Conservation (phyloP, 2,888 invertebrate species). For the Sinelater perroti region DNA sequence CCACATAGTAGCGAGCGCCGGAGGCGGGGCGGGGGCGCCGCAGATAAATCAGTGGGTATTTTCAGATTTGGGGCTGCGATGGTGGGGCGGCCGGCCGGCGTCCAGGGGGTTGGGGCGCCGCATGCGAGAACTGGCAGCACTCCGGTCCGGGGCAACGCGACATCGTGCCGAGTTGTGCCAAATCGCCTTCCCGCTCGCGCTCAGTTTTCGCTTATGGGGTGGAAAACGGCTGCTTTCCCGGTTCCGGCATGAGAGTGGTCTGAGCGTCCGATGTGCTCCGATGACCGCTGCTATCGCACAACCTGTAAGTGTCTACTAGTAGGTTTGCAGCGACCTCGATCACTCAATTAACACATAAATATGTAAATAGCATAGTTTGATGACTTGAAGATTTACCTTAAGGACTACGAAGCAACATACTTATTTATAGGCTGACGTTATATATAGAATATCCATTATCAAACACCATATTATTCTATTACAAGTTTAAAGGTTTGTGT, state of each 20-base stretch:
- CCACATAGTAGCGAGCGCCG: constrained; percentile 38
- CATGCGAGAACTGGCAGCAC: constrained; percentile 46
- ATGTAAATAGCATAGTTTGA: too few relatives aligned
- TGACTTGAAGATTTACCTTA: too few relatives aligned
- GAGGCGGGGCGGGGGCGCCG: constrained; percentile 41
- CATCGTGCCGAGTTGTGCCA: constrained; percentile 30
- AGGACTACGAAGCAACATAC: too few relatives aligned
- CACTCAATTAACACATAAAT: too few relatives aligned
- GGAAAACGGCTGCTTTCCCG: constrained; percentile 13
- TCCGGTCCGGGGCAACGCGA: constrained; percentile 33
- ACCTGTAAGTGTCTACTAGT: constrained; percentile 30
- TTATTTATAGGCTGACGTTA: too few relatives aligned
- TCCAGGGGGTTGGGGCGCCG: constrained; percentile 52
- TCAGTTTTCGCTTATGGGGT: constrained; percentile 17
- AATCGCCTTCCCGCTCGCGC: constrained; percentile 8
- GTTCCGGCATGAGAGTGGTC: constrained; percentile 6
- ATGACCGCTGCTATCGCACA: constrained; percentile 33
- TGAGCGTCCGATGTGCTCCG: constrained; percentile 18
- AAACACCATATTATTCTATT: too few relatives aligned
- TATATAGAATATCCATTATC: too few relatives aligned
- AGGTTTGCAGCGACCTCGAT: constrained; percentile 5
- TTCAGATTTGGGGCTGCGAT: constrained; percentile 51
- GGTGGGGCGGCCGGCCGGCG: constrained; percentile 50
- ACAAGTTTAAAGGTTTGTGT: too few relatives aligned
- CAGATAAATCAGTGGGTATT: constrained; percentile 54